Evolutionary conservation across 2,888 invertebrate species (phyloP).

Genomic region (Drosophila meridiana): DNA sequence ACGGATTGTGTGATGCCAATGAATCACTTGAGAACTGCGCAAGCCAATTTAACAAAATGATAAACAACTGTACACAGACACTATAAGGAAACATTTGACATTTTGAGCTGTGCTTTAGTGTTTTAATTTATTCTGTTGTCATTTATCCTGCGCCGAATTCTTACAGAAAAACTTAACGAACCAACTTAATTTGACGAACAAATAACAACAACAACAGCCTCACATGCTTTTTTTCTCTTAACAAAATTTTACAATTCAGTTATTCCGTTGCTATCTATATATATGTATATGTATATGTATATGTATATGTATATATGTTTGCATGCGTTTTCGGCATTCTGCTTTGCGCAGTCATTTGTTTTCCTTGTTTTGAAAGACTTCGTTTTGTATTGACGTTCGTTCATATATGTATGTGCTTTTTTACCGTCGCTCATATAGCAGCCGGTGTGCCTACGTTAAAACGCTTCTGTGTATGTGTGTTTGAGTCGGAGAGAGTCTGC

Average conservation of each 20-base stretch:
- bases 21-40: conserved; percentile 51
- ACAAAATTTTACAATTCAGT: conserved; percentile 41
- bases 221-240: too few species aligned
- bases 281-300: background rate
- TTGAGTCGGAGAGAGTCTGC: conserved; percentile 1
- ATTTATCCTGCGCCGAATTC: conserved; percentile 18
- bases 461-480: conserved; percentile 9
- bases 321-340: conserved; percentile 62
- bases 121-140: background rate
- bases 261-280: conserved; percentile 28
- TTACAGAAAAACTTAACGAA: background rate
- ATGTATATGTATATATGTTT: conserved; percentile 13
- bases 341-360: conserved; percentile 75
- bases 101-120: conserved; percentile 3
- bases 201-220: conserved; percentile 5
- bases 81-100: background rate
- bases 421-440: conserved; percentile 39
- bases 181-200: background rate
- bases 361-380: conserved; percentile 77
- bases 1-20: conserved; percentile 48
- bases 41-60: conserved; percentile 21
- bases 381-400: conserved; percentile 74
- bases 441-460: conserved; percentile 37
- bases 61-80: conserved; percentile 6
- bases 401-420: conserved; percentile 30